These are phyloP conservation scores for Artibeus lituratus DNA, from an alignment of 2,797 vertebrate genomes.

Conservation along the genomic window DNA sequence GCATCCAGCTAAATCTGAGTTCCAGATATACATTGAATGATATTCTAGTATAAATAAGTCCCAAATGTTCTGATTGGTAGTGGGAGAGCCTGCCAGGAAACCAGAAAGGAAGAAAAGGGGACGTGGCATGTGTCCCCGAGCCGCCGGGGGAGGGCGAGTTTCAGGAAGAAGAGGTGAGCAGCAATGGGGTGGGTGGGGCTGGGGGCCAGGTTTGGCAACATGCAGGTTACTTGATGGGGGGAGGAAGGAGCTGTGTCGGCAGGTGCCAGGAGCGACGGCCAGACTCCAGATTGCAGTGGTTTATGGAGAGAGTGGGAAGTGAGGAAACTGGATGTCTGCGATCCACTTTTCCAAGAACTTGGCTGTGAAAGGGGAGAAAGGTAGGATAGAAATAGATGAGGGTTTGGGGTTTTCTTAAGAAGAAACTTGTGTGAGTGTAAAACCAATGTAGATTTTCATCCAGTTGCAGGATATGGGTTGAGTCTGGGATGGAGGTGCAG, in stretches of 20 bases:
- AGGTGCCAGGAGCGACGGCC: background rate
- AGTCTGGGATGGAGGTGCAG: background rate
- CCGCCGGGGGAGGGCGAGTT: background rate
- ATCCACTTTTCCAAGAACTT: conserved; percentile 34
- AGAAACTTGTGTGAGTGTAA: background rate
- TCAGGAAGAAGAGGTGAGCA: background rate
- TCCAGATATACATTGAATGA: background rate
- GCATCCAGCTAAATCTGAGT: conserved; percentile 26
- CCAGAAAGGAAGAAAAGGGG: background rate
- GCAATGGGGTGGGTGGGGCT: background rate
- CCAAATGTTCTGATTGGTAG: background rate
- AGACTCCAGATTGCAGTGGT: background rate
- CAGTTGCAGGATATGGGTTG: background rate
- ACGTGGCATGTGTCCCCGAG: background rate
- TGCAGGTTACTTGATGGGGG: background rate
- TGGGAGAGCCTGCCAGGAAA: background rate
- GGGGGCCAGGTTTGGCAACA: background rate
- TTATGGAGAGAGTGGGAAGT: background rate
- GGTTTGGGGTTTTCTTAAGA: background rate
- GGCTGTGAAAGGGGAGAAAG: background rate
- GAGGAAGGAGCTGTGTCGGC: background rate
- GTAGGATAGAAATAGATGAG: background rate
- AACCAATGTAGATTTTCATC: background rate
- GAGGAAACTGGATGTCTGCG: background rate
- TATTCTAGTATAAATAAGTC: background rate